Evolutionary conservation across 2,888 invertebrate species (phyloP), one percentile per base, ranked within the genome.

Genomic region (Synergus itoensis): DNA sequence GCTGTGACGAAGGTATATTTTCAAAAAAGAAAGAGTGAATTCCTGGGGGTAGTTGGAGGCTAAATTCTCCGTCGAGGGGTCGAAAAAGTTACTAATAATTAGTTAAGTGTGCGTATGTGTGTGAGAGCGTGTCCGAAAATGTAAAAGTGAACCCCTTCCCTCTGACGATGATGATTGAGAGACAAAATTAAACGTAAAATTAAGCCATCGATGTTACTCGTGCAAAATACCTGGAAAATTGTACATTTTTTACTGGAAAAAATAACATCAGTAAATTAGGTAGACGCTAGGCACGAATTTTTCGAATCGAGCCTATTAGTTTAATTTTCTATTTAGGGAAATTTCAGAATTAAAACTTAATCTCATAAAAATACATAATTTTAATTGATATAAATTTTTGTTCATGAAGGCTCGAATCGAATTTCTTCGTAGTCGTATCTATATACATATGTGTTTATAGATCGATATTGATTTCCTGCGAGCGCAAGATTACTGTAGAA

Each of bases 191-290:
- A 78, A 83, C 82, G 77, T 88, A 86, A 89, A 87, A 84, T 87
- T 88, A 89, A 90, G 89, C 86, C 89, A 91, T 91, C 89, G 88
- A 91, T 90, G 90, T 91, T 91, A 88, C 86, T 89, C 90, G 89
- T 91, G 90, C 90, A 90, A 91, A 91, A 83, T 87, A 87, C 87
- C 80, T 82, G 85, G 86, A 87, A 86, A 84, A 88, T 86, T 90
- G 89, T 89, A 90, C 89, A 90, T 90, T 91, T 91, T 88, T 89
- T 89, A 88, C 67, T 77, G 76, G 79, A 80, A 77, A 77, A 80
- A 78, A 81, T 80, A 81, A 78, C 83, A 67, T 64, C 53, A 80
- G 48, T 11, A 73, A 73, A 73, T 48, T 73, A 69, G 69, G 8
- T 67, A 67, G 67, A 16, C 48, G 16, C 36, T 69, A 73, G 48